Conservation (phyloP, 2,113 vertebrate genomes). For the Chrysochloris asiatica region DNA sequence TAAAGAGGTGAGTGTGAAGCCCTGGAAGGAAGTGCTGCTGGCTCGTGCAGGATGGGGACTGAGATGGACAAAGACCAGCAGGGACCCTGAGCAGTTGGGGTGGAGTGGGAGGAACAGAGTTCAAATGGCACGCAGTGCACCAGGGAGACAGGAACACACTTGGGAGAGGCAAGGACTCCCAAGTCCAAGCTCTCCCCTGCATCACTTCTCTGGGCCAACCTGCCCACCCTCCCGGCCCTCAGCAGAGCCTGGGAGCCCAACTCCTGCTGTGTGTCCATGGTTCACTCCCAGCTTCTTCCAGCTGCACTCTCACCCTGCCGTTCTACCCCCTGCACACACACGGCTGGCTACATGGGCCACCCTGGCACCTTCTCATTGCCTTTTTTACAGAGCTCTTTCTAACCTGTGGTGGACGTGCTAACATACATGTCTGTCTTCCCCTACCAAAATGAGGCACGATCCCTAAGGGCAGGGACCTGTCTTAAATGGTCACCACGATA, state of each 20-base stretch:
- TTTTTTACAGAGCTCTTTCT: neutral
- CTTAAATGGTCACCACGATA: neutral
- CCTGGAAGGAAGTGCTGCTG: neutral
- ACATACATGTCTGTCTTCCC: neutral
- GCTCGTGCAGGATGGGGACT: neutral
- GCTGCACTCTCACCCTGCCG: neutral
- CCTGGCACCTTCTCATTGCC: neutral
- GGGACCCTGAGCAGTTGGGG: neutral
- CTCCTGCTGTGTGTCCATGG: neutral
- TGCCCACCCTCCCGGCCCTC: neutral
- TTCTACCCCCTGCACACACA: neutral
- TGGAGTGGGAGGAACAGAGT: neutral
- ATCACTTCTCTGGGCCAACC: neutral
- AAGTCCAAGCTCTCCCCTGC: neutral
- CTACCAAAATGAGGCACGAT: neutral
- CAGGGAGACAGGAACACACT: neutral
- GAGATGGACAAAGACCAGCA: neutral
- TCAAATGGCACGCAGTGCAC: neutral
- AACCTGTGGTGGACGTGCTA: neutral
- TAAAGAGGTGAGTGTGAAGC: neutral
- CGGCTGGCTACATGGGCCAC: too few species aligned
- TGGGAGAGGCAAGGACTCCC: neutral
- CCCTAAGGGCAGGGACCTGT: neutral
- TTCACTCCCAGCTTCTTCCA: neutral
- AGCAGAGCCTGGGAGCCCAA: neutral